Percentiles rank a stretch among this genome's conserved stretches.
Conservation (phyloP, 2,888 invertebrate species). For the Crocallis elinguaria region DNA sequence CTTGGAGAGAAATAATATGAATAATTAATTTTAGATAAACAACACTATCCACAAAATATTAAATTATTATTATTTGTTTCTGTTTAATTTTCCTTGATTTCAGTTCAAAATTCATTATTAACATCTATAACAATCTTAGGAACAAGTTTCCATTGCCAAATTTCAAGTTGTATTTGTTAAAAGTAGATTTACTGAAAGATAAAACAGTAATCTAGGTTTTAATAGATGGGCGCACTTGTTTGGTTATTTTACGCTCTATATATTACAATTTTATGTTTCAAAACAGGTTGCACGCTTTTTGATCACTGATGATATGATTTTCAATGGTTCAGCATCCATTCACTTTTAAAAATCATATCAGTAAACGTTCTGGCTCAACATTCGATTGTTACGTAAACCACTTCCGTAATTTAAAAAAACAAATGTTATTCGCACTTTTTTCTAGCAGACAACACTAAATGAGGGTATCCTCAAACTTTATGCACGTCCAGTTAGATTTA, state of each 20-base stretch:
- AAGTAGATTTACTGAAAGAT: too few relatives aligned
- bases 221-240: slow-evolving; percentile 50
- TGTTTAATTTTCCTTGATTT: too few relatives aligned
- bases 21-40: too few relatives aligned
- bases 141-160: too few relatives aligned
- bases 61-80: too few relatives aligned
- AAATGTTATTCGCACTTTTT: slow-evolving; percentile 1
- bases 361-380: too few relatives aligned
- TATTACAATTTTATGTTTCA: slow-evolving; percentile 46
- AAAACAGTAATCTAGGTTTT: slow-evolving; percentile 37
- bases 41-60: too few relatives aligned
- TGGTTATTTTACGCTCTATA: slow-evolving; percentile 68
- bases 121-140: too few relatives aligned
- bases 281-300: slow-evolving; percentile 62
- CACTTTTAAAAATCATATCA: slow-evolving; percentile 7
- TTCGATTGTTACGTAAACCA: too few relatives aligned
- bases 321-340: slow-evolving; percentile 25
- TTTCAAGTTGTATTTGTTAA: too few relatives aligned
- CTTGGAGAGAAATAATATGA: too few relatives aligned
- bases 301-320: slow-evolving; percentile 53
- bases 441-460: slow-evolving; percentile 2
- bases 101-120: too few relatives aligned
- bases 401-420: background rate
- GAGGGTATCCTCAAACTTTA: slow-evolving; percentile 20
- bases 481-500: slow-evolving; percentile 24